Conservation (phyloP, 2,888 invertebrate species). For the Meandrusa payeni region DNA sequence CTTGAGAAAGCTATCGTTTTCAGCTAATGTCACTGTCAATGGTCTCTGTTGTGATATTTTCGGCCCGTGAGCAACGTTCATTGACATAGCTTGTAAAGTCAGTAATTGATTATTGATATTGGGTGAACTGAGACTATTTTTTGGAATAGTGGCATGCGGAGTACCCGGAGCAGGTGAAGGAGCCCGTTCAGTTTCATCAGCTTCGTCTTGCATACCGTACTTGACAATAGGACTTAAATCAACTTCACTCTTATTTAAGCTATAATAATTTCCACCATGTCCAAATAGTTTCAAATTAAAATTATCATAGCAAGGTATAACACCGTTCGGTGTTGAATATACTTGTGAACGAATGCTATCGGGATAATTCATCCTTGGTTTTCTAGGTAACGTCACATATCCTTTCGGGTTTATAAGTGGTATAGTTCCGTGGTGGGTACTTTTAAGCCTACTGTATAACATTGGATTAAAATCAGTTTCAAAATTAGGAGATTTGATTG, state of each 20-base stretch:
- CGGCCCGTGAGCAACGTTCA: slow-evolving; percentile 36
- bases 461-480: slow-evolving; percentile 52
- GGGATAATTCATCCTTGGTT: slow-evolving; percentile 86
- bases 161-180: slow-evolving; percentile 77
- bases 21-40: slow-evolving; percentile 58
- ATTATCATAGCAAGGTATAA: slow-evolving; percentile 86
- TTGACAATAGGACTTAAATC: slow-evolving; percentile 77
- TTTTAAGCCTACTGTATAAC: slow-evolving; percentile 77
- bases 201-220: slow-evolving; percentile 67
- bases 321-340: slow-evolving; percentile 66
- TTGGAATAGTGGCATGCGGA: slow-evolving; percentile 65
- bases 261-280: slow-evolving; percentile 88
- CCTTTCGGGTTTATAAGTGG: slow-evolving; percentile 85
- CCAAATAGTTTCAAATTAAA: slow-evolving; percentile 92
- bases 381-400: slow-evolving; percentile 92
- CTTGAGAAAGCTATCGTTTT: slow-evolving; percentile 54
- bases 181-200: slow-evolving; percentile 71
- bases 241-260: slow-evolving; percentile 86
- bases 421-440: slow-evolving; percentile 75
- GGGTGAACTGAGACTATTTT: slow-evolving; percentile 76
- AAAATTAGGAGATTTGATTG: slow-evolving; percentile 64
- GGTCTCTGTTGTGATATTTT: slow-evolving; percentile 51
- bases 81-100: slow-evolving; percentile 62
- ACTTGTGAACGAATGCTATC: slow-evolving; percentile 69
- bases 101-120: slow-evolving; percentile 75